Evolutionary conservation across 2,888 invertebrate species (phyloP), one percentile per base, ranked within the genome.

Genomic region (Drosophila picticornis): DNA sequence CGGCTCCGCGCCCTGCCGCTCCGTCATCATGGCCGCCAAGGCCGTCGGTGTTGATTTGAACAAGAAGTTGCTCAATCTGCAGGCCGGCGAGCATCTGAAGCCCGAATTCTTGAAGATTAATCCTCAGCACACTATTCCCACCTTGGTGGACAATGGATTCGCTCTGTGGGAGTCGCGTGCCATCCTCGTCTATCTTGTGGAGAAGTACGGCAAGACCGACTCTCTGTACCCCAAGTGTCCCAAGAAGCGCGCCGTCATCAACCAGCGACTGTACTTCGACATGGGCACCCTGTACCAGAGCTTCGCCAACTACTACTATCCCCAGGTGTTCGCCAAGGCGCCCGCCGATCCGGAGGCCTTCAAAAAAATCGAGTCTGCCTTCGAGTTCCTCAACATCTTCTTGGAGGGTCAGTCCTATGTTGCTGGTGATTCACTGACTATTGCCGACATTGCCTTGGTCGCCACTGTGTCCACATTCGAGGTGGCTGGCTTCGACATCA

Each of bases 41-140:
- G 95, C 95, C 53, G 77, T 96, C 25, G 96, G 95, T 11, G 93
- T 96, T 55, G 94, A 96, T 4, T 90, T 96, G 55, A 96, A 96
- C 91, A 93, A 95, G 68, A 96, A 96, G 91, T 52, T 92, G 6
- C 90, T 94, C n/a, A 93, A 96, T 89, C 91, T 96, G 55, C 94
- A 94, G 94, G 93, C 93, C 57, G 95, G 95, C 1, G 96, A 96
- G 84, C 96, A 96, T 40, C 85, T 96, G 70, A 96, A 94, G 67
- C 96, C 96, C 0, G 96, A 96, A 88, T 96, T 94, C 87, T 0
- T 96, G 50, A 96, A 96, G 94, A 93, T 97, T 51, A 97, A 97
- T 92, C 97, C 97, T 0, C 97, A 97, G 93, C 97, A 97, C 92
- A 96, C 96, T 43, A 95, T 98, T 72, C 98, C 98, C 11, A 97